Evolutionary conservation across 1,140 invertebrate species (phyloP), one percentile per base, ranked within the genome.

Genomic region (Hycleus phaleratus): DNA sequence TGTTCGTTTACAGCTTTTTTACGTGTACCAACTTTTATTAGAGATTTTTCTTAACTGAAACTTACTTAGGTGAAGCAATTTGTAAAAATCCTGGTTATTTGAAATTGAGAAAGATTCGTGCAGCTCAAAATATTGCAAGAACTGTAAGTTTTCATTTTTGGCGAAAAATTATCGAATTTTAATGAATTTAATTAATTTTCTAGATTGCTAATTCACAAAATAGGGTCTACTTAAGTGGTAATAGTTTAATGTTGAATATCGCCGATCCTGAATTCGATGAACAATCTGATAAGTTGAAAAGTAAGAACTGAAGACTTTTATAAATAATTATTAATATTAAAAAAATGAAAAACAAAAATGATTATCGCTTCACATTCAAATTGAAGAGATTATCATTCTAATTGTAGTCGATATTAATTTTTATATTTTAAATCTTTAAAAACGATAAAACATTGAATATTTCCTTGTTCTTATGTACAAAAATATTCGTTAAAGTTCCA

Each of bases 191-290:
- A 49, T 56, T 60, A 60, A 46, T 62, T 40, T 51, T 52, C 47
- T 42, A 52, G 49, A 51, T 52, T 53, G 49, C 56, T 11, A 51
- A 58, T 52, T 51, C 47, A n/a, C 49, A 51, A 46, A 50, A 58
- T 26, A 44, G 46, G 51, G 49, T 50, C 26, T 99, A 93, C 77
- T 81, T 99, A 46, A 92, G 87, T 71, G 90, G 93, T 45, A 90
- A 88, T 69, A 88, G 87, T 68, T 80, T 99, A 55, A 97, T 99
- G 95, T 79, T 99, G 72, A 98, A 99, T 73, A 88, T 99, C 69
- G 91, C 90, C 72, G 95, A 98, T 73, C 85, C 89, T 47, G 82
- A 87, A 59, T 99, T 97, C 74, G 95, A 98, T 71, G 88, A 91
- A 65, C 78, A 85, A 53, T 86, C 87, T 58, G 84, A 92, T 65